Evolutionary conservation across 2,113 vertebrate species (phyloP).

Genomic region (Scomber japonicus): DNA sequence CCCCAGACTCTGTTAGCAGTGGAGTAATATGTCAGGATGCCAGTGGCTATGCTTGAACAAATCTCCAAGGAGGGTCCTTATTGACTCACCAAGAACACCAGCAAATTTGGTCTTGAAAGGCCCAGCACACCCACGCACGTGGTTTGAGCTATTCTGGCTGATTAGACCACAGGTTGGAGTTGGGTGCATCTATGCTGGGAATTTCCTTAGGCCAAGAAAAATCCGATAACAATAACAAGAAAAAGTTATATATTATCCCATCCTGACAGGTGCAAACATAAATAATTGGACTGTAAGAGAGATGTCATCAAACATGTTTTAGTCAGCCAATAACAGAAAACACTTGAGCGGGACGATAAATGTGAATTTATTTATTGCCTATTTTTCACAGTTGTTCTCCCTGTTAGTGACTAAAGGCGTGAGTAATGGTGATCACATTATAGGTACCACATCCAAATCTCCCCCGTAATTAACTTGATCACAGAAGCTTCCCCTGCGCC

Average conservation of each 20-base stretch:
- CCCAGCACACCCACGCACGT: background rate
- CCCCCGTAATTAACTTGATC: background rate
- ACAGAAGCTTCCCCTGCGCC: background rate
- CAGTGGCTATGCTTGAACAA: conserved; percentile 62
- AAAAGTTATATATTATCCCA: background rate
- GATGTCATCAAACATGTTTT: conserved; percentile 8
- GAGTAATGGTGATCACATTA: conserved; percentile 9
- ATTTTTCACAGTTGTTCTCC: background rate
- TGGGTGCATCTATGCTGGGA: conserved; percentile 15
- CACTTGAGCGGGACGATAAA: too few species aligned
- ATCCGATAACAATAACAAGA: conserved; percentile 3
- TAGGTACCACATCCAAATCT: background rate
- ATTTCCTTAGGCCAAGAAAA: conserved; percentile 5
- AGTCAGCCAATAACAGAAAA: background rate
- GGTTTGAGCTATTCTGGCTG: conserved; percentile 33
- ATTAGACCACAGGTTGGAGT: conserved; percentile 39
- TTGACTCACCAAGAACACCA: conserved; percentile 58
- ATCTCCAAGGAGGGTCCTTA: conserved; percentile 71
- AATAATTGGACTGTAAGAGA: background rate
- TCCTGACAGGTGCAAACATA: background rate
- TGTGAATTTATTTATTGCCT: background rate
- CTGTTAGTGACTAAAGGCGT: background rate
- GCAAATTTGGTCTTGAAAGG: conserved; percentile 52
- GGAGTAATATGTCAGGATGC: conserved; percentile 70
- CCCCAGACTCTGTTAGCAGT: conserved; percentile 59